phyloP scores from a whole-genome alignment of 2,797 vertebrate species.

The Brachyalestes nurse region DNA sequence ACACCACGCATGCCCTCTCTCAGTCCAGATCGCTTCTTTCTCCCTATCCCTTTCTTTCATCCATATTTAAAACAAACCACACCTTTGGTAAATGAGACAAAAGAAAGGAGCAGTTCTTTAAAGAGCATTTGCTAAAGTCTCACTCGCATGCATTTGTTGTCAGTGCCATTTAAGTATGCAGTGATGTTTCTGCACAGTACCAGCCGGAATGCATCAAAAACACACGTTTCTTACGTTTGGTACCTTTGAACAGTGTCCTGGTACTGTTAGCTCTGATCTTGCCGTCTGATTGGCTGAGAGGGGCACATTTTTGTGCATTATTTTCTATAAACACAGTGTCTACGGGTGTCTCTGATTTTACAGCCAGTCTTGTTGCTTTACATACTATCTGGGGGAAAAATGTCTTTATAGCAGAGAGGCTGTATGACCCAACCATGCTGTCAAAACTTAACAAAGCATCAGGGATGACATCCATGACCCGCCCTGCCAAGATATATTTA shows the following conservation, averaged over 20 bases:
- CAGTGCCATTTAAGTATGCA: not conserved
- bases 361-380: constrained; percentile 4
- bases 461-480: constrained; percentile 35
- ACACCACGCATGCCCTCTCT: constrained; percentile 4
- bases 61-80: not conserved
- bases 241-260: too few species aligned
- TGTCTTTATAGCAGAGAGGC: constrained; percentile 25
- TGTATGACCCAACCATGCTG: constrained; percentile 45
- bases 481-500: constrained; percentile 11
- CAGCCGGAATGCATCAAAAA: too few species aligned
- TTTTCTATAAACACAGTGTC: not conserved
- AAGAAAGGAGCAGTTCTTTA: too few species aligned
- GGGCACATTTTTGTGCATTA: too few species aligned
- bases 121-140: too few species aligned
- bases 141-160: not conserved
- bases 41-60: not conserved
- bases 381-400: constrained; percentile 1
- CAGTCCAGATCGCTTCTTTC: not conserved
- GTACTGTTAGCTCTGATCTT: too few species aligned
- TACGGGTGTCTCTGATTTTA: constrained; percentile 8
- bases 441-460: constrained; percentile 49
- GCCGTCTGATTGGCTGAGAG: too few species aligned
- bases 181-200: not conserved
- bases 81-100: not conserved
- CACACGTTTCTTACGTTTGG: too few species aligned